phyloP scores from a whole-genome alignment of 2,888 invertebrate species.

The Acrocyrtus sp. region DNA sequence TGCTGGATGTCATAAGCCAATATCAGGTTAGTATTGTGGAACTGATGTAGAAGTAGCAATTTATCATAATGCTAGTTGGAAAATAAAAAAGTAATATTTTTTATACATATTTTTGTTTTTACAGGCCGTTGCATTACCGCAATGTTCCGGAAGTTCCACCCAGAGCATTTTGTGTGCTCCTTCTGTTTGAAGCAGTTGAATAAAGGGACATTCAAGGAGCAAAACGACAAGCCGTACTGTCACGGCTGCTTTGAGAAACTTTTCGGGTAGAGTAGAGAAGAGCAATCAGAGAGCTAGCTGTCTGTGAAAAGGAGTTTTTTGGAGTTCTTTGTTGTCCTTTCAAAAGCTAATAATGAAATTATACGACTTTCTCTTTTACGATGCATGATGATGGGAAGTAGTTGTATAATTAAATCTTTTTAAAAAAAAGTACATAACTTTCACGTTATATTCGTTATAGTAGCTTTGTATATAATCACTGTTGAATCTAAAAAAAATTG shows the following conservation, averaged over 20 bases:
- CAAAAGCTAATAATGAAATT: no score
- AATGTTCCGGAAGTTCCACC: slow-evolving; percentile 99
- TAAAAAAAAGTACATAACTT: neutral
- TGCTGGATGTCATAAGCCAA: slow-evolving; percentile 97
- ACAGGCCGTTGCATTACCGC: slow-evolving; percentile 95
- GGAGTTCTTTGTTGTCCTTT: neutral
- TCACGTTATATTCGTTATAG: neutral
- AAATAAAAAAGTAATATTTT: slow-evolving; percentile 20
- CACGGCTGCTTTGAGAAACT: slow-evolving; percentile 97
- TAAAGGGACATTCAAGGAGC: slow-evolving; percentile 99
- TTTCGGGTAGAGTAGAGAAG: slow-evolving; percentile 92
- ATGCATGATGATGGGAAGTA: no score
- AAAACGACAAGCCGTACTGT: slow-evolving; percentile 98
- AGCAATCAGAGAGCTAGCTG: slow-evolving; percentile 1
- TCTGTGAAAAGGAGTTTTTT: neutral
- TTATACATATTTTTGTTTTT: slow-evolving; percentile 49
- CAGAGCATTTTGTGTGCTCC: slow-evolving; percentile 99
- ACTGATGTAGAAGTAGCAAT: neutral
- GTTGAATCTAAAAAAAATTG: no score
- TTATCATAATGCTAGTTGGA: slow-evolving; percentile 10
- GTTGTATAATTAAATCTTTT: neutral
- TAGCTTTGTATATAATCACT: no score
- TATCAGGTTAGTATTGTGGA: slow-evolving; percentile 73
- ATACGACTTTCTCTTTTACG: no score
- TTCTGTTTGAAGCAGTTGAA: slow-evolving; percentile 98